Percentiles rank a stretch among this genome's conserved stretches.
phyloP scores from a whole-genome alignment of 1,140 invertebrate genomes.

The Meloidogyne chitwoodi region DNA sequence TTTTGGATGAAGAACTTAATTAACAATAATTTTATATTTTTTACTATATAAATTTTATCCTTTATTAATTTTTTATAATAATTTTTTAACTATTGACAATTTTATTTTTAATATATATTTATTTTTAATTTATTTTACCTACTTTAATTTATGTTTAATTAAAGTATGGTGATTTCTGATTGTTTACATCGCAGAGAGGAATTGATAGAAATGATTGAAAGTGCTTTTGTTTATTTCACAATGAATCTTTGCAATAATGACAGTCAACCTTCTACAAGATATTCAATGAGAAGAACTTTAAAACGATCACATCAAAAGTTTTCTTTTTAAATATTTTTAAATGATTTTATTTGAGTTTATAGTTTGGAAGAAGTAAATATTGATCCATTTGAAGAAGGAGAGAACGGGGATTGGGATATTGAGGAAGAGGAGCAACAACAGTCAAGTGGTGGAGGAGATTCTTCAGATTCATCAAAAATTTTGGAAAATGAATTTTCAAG shows the following conservation, averaged over 20 bases:
- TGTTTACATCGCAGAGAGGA: not conserved
- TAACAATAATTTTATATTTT: slow-evolving; percentile 1
- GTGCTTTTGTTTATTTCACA: not conserved
- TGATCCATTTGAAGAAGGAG: not conserved
- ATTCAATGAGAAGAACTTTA: not conserved
- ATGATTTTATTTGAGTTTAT: not conserved
- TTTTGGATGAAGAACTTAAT: no score
- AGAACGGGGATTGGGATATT: not conserved
- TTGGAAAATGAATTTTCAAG: not conserved
- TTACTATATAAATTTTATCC: not conserved
- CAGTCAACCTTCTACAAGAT: not conserved
- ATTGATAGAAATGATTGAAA: not conserved
- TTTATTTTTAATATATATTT: no score
- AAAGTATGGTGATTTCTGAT: not conserved
- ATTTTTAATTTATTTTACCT: no score
- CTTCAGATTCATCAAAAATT: not conserved
- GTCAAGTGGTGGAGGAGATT: not conserved
- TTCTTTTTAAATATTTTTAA: not conserved
- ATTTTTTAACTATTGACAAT: not conserved
- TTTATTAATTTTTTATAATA: not conserved
- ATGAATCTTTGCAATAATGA: not conserved
- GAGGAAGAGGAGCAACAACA: not conserved
- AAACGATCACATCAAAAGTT: not conserved
- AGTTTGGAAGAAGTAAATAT: not conserved
- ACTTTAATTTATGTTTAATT: not conserved